Conservation (phyloP, 2,797 vertebrate genomes). For the Gallirallus australis region DNA sequence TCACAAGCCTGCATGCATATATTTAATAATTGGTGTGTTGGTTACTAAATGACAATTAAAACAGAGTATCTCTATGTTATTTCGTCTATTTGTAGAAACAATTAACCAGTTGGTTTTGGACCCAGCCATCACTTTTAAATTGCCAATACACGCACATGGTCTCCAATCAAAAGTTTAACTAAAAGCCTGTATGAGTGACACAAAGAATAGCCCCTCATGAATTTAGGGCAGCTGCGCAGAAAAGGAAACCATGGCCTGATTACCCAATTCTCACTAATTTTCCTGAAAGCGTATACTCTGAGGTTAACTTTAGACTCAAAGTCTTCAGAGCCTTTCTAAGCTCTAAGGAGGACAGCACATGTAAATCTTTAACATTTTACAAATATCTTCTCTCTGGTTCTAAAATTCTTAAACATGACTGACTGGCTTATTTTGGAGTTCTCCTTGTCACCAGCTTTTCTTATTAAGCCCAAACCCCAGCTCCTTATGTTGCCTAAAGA, state of each 20-base stretch:
- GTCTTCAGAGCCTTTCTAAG: background rate
- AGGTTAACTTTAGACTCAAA: constrained; percentile 10
- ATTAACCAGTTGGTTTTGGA: background rate
- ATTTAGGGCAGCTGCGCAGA: background rate
- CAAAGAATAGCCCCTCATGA: background rate
- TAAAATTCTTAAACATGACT: background rate
- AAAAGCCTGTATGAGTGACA: background rate
- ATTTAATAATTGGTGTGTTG: background rate
- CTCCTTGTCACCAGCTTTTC: background rate
- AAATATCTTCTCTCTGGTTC: background rate
- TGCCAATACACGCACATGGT: background rate
- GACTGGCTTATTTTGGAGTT: background rate
- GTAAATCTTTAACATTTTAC: background rate
- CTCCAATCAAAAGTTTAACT: background rate
- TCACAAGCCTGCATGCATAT: background rate
- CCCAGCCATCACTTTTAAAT: background rate
- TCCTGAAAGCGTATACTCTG: background rate
- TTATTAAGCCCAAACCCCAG: background rate
- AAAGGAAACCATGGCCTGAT: constrained; percentile 22
- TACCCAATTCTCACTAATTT: constrained; percentile 39
- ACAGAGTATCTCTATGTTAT: background rate
- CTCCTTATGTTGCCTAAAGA: background rate
- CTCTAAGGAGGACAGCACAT: background rate
- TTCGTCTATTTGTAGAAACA: background rate
- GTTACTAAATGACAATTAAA: background rate